phyloP scores from a whole-genome alignment of 1,140 invertebrate species.

The Lasioglossum baleicum region DNA sequence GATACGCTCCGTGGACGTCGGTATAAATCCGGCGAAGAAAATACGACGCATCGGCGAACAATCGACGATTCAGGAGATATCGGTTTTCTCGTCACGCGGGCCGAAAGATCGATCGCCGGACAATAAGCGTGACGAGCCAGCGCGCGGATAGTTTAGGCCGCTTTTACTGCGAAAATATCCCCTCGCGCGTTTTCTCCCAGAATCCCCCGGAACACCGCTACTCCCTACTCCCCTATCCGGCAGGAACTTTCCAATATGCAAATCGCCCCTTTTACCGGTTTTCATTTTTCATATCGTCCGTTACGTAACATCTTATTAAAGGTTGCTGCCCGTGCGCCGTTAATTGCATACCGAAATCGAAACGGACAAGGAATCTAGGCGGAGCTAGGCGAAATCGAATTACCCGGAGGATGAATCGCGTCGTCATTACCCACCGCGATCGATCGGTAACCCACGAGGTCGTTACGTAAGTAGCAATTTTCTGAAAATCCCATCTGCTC shows the following conservation, averaged over 20 bases:
- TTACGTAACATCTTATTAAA: conserved; percentile 28
- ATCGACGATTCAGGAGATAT: conserved; percentile 45
- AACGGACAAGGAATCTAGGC: background rate
- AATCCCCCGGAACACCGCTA: no score
- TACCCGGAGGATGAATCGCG: no score
- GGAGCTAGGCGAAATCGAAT: no score
- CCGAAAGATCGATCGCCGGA: conserved; percentile 31
- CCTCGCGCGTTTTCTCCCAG: conserved; percentile 5
- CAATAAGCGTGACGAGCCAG: conserved; percentile 13
- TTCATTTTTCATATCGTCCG: conserved; percentile 19
- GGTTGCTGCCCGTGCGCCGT: background rate
- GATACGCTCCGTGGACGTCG: conserved; percentile 40
- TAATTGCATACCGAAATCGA: conserved; percentile 6
- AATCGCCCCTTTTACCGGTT: conserved; percentile 32
- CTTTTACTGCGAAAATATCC: background rate
- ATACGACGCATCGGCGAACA: conserved; percentile 31
- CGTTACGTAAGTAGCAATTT: no score
- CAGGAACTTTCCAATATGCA: conserved; percentile 37
- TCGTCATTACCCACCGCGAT: no score
- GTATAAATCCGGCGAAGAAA: conserved; percentile 46
- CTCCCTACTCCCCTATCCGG: no score
- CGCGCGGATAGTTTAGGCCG: no score
- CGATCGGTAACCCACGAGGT: no score
- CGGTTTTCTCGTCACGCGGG: conserved; percentile 11
- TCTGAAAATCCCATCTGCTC: no score